These are phyloP conservation scores for Limanda limanda DNA, from an alignment of 2,113 vertebrate species.

Conservation along the genomic window DNA sequence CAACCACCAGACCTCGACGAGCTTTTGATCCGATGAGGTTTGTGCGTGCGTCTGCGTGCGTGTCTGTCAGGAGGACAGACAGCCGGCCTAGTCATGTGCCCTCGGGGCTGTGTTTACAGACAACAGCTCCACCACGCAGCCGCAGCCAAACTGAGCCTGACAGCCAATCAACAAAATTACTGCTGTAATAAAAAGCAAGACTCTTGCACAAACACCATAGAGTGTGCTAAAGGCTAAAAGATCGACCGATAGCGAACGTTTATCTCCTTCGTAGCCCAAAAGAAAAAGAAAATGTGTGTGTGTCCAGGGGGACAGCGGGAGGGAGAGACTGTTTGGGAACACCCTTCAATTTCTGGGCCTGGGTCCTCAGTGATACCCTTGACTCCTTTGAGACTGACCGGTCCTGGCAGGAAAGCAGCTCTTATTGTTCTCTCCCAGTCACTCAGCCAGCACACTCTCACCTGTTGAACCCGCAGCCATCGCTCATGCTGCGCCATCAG, in stretches of 20 bases:
- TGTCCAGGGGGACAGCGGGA: neutral
- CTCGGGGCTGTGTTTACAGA: slow-evolving; percentile 72
- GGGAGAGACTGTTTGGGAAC: neutral
- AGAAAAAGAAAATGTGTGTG: slow-evolving; percentile 2
- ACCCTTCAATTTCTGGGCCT: neutral
- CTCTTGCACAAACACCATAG: slow-evolving; percentile 36
- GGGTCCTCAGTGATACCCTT: neutral
- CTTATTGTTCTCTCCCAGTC: slow-evolving; percentile 69
- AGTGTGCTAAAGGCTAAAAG: slow-evolving; percentile 12
- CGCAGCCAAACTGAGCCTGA: slow-evolving; percentile 67
- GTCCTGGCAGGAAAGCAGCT: slow-evolving; percentile 67
- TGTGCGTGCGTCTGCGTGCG: slow-evolving; percentile 18
- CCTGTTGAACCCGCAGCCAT: slow-evolving; percentile 78
- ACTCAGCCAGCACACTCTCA: slow-evolving; percentile 72
- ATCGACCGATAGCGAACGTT: slow-evolving; percentile 16
- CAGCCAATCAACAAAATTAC: slow-evolving; percentile 70
- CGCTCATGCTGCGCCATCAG: slow-evolving; percentile 75
- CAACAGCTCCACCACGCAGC: slow-evolving; percentile 66
- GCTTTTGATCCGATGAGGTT: slow-evolving; percentile 65
- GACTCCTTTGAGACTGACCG: slow-evolving; percentile 53
- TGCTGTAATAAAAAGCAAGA: slow-evolving; percentile 46
- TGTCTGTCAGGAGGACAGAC: slow-evolving; percentile 41
- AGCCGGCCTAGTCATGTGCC: slow-evolving; percentile 69
- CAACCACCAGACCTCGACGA: slow-evolving; percentile 57
- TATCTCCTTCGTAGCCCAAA: neutral